A percentile compares a stretch with the other conserved stretches of the same genome.
Conservation (phyloP, 1,140 invertebrate genomes). For the Pogonognathellus flavescens region DNA sequence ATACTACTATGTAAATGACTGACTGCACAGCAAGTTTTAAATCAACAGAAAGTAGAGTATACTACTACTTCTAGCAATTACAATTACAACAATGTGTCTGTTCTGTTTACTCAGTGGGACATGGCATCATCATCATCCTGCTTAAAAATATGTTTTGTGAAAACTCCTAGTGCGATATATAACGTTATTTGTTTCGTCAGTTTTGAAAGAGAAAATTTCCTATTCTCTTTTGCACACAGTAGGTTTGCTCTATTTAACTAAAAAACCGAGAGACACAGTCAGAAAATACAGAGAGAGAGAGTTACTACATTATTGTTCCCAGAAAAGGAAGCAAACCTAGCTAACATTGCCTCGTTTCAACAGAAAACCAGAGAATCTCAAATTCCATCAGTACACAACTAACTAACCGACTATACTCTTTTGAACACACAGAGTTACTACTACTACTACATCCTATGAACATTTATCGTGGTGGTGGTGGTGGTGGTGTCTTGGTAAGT, state of each 20-base stretch:
- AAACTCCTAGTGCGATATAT: not conserved
- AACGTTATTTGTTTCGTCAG: slow-evolving; percentile 32
- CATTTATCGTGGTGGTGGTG: too few relatives aligned
- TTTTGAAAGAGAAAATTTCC: not conserved
- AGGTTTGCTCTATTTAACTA: too few relatives aligned
- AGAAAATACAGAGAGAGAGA: too few relatives aligned
- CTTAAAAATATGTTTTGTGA: not conserved
- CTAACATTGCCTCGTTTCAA: not conserved
- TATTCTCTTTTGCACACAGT: not conserved
- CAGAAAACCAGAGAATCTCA: too few relatives aligned
- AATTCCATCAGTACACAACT: too few relatives aligned
- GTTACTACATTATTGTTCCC: too few relatives aligned
- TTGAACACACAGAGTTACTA: too few relatives aligned
- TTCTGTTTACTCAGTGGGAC: slow-evolving; percentile 34
- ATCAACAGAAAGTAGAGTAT: slow-evolving; percentile 22
- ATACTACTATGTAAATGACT: slow-evolving; percentile 43
- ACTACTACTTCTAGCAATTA: slow-evolving; percentile 5
- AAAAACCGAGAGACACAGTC: too few relatives aligned
- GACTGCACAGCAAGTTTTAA: slow-evolving; percentile 8
- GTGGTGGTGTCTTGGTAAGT: slow-evolving; percentile 12
- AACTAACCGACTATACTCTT: too few relatives aligned
- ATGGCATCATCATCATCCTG: slow-evolving; percentile 8
- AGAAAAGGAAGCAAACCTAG: too few relatives aligned
- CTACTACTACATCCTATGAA: too few relatives aligned
- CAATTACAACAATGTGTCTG: slow-evolving; percentile 26